Conservation (phyloP, 2,113 vertebrate species). For the Oxyruncus cristatus region DNA sequence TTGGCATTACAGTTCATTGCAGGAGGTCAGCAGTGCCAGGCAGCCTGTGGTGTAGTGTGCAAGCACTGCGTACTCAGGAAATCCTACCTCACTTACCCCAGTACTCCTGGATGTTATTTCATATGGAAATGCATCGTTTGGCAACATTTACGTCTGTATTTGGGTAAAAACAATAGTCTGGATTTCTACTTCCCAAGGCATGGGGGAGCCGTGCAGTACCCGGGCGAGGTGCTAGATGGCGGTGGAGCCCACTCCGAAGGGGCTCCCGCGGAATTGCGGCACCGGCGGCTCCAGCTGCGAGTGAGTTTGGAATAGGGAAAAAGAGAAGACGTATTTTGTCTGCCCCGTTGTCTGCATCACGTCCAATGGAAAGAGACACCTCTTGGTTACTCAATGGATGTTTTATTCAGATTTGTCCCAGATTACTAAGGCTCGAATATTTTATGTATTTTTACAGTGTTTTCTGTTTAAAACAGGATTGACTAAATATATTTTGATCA, state of each 20-base stretch:
- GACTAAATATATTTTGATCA: not conserved
- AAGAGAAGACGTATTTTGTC: not conserved
- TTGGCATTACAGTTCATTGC: not conserved
- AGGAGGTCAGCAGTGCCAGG: not conserved
- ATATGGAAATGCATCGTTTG: rapidly evolving
- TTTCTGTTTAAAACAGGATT: not conserved
- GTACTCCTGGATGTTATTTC: not conserved
- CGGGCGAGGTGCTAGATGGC: not conserved
- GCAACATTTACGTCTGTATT: rapidly evolving
- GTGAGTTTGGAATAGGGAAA: not conserved
- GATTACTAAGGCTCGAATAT: not conserved
- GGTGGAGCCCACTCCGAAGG: not conserved
- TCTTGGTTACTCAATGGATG: not conserved
- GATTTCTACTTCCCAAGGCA: not conserved
- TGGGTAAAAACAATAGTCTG: rapidly evolving
- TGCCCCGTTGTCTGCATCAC: not conserved
- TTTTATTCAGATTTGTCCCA: not conserved
- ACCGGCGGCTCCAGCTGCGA: rapidly evolving
- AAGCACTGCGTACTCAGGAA: not conserved
- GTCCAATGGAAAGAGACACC: not conserved
- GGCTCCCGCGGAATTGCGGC: rapidly evolving
- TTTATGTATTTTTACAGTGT: not conserved
- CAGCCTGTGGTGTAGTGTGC: rapidly evolving
- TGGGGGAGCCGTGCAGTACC: not conserved
- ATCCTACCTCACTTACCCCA: not conserved